Conservation (phyloP, 2,797 vertebrate species). For the Pogonophryne albipinna region DNA sequence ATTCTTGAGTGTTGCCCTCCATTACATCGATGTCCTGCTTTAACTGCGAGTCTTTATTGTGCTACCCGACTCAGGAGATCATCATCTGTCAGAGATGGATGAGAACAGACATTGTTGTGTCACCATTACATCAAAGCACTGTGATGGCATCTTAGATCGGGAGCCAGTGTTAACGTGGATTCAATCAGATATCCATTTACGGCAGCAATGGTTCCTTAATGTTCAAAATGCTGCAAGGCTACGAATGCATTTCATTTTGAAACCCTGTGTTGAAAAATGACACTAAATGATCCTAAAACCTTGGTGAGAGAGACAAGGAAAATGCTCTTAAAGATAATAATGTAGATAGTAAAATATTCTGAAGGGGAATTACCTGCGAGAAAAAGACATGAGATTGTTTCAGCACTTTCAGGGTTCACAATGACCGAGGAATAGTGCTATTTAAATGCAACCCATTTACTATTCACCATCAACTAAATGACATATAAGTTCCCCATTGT, state of each 20-base stretch:
- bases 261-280: too few relatives aligned
- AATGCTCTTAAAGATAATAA: not conserved
- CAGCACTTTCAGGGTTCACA: too few relatives aligned
- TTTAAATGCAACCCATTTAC: too few relatives aligned
- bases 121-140: conserved; percentile 29
- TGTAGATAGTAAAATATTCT: not conserved
- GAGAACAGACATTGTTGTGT: conserved; percentile 32
- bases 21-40: not conserved
- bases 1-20: not conserved
- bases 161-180: conserved; percentile 24
- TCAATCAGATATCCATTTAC: conserved; percentile 19
- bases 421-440: too few relatives aligned
- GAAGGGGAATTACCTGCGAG: not conserved
- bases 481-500: too few relatives aligned
- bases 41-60: conserved; percentile 1
- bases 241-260: too few relatives aligned
- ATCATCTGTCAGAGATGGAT: conserved; percentile 46
- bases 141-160: conserved; percentile 24
- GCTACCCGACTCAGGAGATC: conserved; percentile 17
- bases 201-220: not conserved
- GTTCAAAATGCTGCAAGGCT: too few relatives aligned
- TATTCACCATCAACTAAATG: too few relatives aligned
- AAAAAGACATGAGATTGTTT: not conserved
- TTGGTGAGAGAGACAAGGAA: not conserved
- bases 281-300: not conserved